Percentiles rank a stretch among this genome's conserved stretches.
Evolutionary conservation across 2,888 invertebrate genomes (phyloP).

Genomic region (Mystacides longicornis): DNA sequence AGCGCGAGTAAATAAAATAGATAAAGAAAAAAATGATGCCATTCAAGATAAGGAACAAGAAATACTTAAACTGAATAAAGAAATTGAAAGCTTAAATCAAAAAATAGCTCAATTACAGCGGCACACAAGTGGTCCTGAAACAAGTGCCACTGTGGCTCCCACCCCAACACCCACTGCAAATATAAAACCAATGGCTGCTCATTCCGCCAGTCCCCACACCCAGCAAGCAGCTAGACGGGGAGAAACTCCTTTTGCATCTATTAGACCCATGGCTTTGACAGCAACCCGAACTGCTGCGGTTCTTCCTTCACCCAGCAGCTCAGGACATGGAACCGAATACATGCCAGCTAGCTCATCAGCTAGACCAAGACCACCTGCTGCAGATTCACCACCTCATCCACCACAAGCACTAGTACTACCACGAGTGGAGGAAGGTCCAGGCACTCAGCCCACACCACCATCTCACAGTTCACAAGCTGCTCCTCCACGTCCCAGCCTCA

Average conservation of each 20-base stretch:
- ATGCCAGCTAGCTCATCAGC: conserved; percentile 78
- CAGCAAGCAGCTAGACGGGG: conserved; percentile 59
- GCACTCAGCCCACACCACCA: neutral
- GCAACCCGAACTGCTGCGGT: conserved; percentile 67
- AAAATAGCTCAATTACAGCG: conserved; percentile 62
- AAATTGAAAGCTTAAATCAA: conserved; percentile 65
- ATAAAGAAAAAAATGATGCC: conserved; percentile 64
- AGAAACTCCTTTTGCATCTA: conserved; percentile 85
- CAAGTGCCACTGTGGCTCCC: conserved; percentile 58
- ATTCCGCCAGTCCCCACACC: conserved; percentile 34
- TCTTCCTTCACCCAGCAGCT: conserved; percentile 69
- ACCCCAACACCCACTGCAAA: conserved; percentile 73
- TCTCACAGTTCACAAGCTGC: neutral
- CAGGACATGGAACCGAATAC: conserved; percentile 66
- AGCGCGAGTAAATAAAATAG: conserved; percentile 58
- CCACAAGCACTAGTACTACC: neutral
- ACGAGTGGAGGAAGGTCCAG: neutral
- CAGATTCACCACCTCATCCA: conserved; percentile 35
- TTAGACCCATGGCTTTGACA: conserved; percentile 75
- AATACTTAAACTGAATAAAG: conserved; percentile 44
- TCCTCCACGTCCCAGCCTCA: neutral
- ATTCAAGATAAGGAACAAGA: conserved; percentile 45
- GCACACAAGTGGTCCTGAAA: conserved; percentile 53
- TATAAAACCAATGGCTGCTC: conserved; percentile 80
- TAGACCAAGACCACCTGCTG: conserved; percentile 62